Conservation (phyloP, 2,888 invertebrate genomes). For the Atethmia centrago region DNA sequence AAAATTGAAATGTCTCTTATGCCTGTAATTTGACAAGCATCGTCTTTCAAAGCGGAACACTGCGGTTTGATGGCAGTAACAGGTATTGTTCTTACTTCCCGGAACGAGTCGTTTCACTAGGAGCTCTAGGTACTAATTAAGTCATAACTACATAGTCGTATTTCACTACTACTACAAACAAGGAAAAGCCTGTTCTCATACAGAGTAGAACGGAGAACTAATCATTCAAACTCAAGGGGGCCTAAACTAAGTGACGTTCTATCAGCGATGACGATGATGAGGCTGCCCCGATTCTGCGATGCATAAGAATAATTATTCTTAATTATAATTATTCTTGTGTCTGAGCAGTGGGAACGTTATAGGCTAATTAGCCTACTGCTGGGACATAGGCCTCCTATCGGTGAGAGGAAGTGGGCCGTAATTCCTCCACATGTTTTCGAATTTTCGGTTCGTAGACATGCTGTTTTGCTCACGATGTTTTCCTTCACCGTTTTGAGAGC, state of each 20-base stretch:
- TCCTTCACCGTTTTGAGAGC: no score
- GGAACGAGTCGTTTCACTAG: neutral
- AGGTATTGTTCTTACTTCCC: neutral
- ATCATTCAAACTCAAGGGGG: no score
- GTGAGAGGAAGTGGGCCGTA: neutral
- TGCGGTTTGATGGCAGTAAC: neutral
- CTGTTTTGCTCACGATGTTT: no score
- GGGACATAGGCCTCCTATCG: neutral
- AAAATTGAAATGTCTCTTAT: neutral
- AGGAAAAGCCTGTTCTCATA: neutral
- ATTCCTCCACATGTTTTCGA: neutral
- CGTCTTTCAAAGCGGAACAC: neutral
- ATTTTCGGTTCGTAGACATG: neutral
- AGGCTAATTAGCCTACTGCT: no score
- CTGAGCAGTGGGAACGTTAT: no score
- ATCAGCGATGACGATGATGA: no score
- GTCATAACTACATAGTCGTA: neutral
- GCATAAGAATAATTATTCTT: no score
- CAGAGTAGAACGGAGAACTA: neutral
- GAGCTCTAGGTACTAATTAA: neutral
- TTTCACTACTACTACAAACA: neutral
- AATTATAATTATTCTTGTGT: no score
- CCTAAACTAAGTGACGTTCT: no score
- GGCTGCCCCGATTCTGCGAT: no score
- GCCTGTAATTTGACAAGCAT: conserved; percentile 2